Conservation (phyloP, 1,140 invertebrate genomes). For the Drosophila prosaltans region DNA sequence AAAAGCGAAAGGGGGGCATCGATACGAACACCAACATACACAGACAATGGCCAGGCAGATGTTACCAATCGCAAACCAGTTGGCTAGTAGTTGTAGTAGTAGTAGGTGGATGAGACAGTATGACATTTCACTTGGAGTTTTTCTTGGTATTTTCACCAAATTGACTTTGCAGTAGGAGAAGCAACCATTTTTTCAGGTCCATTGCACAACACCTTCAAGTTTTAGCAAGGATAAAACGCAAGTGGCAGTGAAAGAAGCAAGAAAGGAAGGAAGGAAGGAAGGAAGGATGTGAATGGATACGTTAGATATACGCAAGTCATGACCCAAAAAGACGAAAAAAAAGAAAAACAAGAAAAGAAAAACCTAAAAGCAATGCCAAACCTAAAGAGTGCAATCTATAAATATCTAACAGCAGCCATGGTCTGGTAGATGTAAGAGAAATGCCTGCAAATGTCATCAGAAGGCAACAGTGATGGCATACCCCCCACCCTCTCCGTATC, state of each 20-base stretch:
- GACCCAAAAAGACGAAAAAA: background rate
- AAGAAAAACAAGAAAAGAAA: background rate
- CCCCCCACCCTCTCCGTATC: too few relatives aligned
- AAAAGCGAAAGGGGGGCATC: background rate
- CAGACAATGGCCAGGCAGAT: slow-evolving; percentile 10
- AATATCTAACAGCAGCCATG: slow-evolving; percentile 58
- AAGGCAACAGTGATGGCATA: slow-evolving; percentile 13
- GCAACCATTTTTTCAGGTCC: slow-evolving; percentile 70
- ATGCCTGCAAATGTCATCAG: slow-evolving; percentile 61
- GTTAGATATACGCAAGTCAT: slow-evolving; percentile 6
- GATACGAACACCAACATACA: background rate
- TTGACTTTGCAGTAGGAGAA: slow-evolving; percentile 41
- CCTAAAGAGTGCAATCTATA: slow-evolving; percentile 67
- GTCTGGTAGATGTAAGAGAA: background rate
- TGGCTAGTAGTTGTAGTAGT: background rate
- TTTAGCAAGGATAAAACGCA: slow-evolving; percentile 31
- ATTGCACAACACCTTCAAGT: slow-evolving; percentile 45
- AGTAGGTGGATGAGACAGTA: slow-evolving; percentile 12
- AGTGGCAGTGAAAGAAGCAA: background rate
- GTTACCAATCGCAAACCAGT: slow-evolving; percentile 3
- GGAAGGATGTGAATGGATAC: slow-evolving; percentile 30
- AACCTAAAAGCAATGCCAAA: slow-evolving; percentile 8
- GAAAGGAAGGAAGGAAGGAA: background rate
- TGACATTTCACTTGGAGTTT: slow-evolving; percentile 55
- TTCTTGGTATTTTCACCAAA: slow-evolving; percentile 57